A percentile compares a stretch with the other conserved stretches of the same genome.
These are phyloP conservation scores for Litocranius walleri DNA, from an alignment of 2,113 vertebrate species.

Conservation along the genomic window DNA sequence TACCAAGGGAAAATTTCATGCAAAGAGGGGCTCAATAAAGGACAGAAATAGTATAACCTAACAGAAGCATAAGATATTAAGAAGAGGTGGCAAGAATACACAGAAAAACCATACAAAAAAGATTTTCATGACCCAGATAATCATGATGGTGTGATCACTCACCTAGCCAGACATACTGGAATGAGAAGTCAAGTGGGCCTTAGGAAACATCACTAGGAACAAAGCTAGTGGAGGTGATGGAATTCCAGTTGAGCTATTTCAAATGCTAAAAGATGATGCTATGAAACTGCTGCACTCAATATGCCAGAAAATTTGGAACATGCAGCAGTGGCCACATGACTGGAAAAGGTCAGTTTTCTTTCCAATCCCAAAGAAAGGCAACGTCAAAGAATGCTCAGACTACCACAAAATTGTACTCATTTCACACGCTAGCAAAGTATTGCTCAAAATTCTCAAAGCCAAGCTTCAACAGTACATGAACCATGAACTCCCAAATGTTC, in stretches of 20 bases:
- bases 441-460: not conserved
- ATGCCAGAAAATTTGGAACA: not conserved
- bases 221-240: not conserved
- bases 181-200: not conserved
- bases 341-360: not conserved
- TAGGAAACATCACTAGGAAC: not conserved
- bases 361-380: not conserved
- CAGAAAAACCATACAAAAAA: not conserved
- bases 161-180: not conserved
- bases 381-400: not conserved
- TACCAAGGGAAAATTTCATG: not conserved
- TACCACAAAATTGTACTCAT: not conserved
- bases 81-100: not conserved
- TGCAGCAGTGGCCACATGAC: not conserved
- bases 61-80: not conserved
- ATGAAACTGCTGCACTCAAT: not conserved
- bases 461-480: not conserved
- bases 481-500: not conserved
- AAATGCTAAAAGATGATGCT: not conserved
- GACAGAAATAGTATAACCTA: not conserved
- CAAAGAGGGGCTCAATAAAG: not conserved
- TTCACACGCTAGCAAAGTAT: not conserved
- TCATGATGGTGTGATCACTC: not conserved
- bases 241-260: not conserved
- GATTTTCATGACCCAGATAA: not conserved